Evolutionary conservation across 2,797 vertebrate species (phyloP).

Genomic region (Enteromius fasciolatus): DNA sequence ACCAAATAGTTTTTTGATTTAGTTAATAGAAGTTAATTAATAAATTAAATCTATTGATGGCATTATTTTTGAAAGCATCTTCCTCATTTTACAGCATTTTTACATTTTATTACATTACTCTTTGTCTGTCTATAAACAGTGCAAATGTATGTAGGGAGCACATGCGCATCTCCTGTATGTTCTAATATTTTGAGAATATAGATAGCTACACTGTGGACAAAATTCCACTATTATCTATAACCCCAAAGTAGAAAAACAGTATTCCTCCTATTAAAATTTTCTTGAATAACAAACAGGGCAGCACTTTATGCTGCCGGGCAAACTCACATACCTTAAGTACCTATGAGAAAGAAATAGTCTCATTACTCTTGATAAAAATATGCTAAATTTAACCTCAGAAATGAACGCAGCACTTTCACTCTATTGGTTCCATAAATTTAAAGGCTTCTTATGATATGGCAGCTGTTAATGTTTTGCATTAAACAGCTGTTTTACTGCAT

Average conservation of each 20-base stretch:
- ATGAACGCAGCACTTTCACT: conserved; percentile 32
- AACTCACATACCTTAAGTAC: background rate
- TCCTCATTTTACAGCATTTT: too few relatives aligned
- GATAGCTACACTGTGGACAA: background rate
- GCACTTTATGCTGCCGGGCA: background rate
- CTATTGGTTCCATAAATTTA: conserved; percentile 11
- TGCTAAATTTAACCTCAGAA: conserved; percentile 27
- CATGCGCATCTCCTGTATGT: background rate
- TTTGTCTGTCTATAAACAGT: background rate
- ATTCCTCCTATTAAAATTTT: background rate
- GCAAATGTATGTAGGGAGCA: background rate
- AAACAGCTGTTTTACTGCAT: conserved; percentile 32
- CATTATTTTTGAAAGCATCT: too few relatives aligned
- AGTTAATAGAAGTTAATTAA: too few relatives aligned
- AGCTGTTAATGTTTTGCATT: conserved; percentile 31
- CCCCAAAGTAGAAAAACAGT: background rate
- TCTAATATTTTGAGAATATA: conserved; percentile 1
- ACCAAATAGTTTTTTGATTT: too few relatives aligned
- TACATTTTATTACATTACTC: background rate
- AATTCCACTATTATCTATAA: background rate
- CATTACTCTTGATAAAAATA: conserved; percentile 3
- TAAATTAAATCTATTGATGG: too few relatives aligned
- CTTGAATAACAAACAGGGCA: conserved; percentile 12
- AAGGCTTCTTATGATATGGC: conserved; percentile 15
- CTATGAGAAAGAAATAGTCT: background rate